Percentiles rank a stretch among this genome's conserved stretches.
phyloP scores from a whole-genome alignment of 2,113 vertebrate species.

The Microcebus jonahi region DNA sequence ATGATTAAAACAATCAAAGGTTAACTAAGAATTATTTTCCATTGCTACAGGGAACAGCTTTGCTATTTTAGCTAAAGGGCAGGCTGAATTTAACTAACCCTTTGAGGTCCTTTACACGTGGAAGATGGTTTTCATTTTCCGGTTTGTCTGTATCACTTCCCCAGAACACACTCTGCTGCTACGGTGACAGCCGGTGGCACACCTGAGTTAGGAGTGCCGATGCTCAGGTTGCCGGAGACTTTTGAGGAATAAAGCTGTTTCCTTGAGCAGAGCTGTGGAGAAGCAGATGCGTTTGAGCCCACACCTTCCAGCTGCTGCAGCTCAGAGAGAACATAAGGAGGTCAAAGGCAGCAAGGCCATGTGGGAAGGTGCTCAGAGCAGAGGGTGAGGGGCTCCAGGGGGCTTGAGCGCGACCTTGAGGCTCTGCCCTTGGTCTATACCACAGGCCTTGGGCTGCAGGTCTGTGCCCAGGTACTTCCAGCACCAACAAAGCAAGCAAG shows the following conservation, averaged over 20 bases:
- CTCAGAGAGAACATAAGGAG: background rate
- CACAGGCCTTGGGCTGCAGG: background rate
- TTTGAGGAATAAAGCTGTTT: background rate
- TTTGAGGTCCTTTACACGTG: too few relatives aligned
- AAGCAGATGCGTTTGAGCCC: background rate
- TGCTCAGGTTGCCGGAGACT: background rate
- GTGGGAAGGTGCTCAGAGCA: background rate
- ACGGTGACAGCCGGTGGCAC: background rate
- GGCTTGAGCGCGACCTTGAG: background rate
- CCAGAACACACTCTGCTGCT: background rate
- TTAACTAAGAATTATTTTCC: too few relatives aligned
- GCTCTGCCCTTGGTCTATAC: background rate
- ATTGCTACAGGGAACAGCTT: too few relatives aligned
- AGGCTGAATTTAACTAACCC: too few relatives aligned
- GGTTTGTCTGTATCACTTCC: background rate
- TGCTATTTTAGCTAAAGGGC: too few relatives aligned
- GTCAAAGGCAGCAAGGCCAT: background rate
- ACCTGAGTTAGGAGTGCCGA: background rate
- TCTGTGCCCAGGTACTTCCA: accelerated
- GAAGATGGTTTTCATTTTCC: background rate
- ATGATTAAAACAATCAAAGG: too few relatives aligned
- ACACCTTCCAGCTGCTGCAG: background rate
- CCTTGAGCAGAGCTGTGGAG: background rate
- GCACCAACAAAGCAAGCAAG: background rate
- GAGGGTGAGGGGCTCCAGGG: background rate